Conservation (phyloP, 2,888 invertebrate species). For the Nomada fabriciana region DNA sequence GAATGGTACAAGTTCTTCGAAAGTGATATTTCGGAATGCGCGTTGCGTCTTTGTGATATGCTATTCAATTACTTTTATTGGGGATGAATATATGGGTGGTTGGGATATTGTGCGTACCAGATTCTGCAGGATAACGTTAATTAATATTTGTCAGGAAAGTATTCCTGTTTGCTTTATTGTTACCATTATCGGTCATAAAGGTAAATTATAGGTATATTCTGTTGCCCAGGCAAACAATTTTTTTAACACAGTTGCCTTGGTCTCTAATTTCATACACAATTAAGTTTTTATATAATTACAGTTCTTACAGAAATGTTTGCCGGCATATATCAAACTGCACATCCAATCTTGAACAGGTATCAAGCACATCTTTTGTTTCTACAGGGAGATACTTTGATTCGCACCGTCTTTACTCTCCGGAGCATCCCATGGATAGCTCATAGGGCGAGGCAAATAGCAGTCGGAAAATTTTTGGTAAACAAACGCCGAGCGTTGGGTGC, state of each 20-base stretch:
- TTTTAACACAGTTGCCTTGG: too few relatives aligned
- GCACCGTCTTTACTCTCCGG: neutral
- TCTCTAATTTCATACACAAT: too few relatives aligned
- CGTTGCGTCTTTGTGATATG: neutral
- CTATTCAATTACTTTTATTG: neutral
- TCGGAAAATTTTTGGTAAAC: constrained; percentile 59
- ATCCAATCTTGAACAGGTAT: too few relatives aligned
- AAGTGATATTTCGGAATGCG: constrained; percentile 33
- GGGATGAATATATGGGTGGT: constrained; percentile 1
- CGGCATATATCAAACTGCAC: too few relatives aligned
- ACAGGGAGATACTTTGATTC: neutral
- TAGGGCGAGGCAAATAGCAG: constrained; percentile 41
- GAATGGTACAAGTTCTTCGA: constrained; percentile 25
- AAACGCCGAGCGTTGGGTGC: constrained; percentile 33
- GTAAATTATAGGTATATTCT: too few relatives aligned
- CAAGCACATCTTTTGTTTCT: too few relatives aligned
- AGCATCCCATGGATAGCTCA: constrained; percentile 6
- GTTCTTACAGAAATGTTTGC: too few relatives aligned
- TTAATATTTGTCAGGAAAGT: too few relatives aligned
- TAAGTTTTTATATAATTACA: too few relatives aligned
- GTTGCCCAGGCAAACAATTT: too few relatives aligned
- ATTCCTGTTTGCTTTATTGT: neutral
- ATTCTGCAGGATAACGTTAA: too few relatives aligned
- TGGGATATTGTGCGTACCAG: neutral
- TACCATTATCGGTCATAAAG: too few relatives aligned